Percentiles rank a stretch among this genome's conserved stretches.
Evolutionary conservation across 2,888 invertebrate species (phyloP).

Genomic region (Sinopyrophorus schimmeli): DNA sequence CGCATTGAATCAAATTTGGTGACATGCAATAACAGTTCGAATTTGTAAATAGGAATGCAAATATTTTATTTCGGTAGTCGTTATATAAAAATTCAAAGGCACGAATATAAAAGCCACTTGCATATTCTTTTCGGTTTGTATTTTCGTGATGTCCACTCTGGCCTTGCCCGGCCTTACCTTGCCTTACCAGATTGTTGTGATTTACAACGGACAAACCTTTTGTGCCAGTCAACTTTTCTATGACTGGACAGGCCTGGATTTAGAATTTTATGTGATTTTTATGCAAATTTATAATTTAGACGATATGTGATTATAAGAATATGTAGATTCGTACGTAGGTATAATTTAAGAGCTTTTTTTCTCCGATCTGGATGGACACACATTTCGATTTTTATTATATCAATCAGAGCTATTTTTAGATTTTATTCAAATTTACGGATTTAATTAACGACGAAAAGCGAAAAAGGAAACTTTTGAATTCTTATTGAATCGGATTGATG

Average conservation of each 20-base stretch:
- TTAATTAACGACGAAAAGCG: no score
- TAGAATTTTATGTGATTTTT: conserved; percentile 56
- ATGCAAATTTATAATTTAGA: conserved; percentile 54
- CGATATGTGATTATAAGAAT: conserved; percentile 40
- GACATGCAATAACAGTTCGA: conserved; percentile 35
- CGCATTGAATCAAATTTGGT: conserved; percentile 39
- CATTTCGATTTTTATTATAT: no score
- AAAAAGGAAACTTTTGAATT: no score
- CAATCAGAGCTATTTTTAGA: no score
- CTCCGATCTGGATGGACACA: no score
- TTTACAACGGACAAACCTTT: conserved; percentile 54
- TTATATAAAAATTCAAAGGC: neutral
- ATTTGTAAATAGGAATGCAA: conserved; percentile 8
- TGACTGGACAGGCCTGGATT: conserved; percentile 48
- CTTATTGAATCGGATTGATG: no score
- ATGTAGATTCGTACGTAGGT: no score
- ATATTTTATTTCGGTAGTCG: conserved; percentile 9
- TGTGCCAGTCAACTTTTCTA: conserved; percentile 54
- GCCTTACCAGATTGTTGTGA: conserved; percentile 44
- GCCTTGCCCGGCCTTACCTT: conserved; percentile 37
- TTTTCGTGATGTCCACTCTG: conserved; percentile 34
- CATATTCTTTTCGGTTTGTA: conserved; percentile 14
- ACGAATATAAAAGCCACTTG: neutral
- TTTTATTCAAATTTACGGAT: no score
- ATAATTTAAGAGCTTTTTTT: conserved; percentile 30